Evolutionary conservation across 2,113 vertebrate species (phyloP).

Genomic region (Ophiodon elongatus): DNA sequence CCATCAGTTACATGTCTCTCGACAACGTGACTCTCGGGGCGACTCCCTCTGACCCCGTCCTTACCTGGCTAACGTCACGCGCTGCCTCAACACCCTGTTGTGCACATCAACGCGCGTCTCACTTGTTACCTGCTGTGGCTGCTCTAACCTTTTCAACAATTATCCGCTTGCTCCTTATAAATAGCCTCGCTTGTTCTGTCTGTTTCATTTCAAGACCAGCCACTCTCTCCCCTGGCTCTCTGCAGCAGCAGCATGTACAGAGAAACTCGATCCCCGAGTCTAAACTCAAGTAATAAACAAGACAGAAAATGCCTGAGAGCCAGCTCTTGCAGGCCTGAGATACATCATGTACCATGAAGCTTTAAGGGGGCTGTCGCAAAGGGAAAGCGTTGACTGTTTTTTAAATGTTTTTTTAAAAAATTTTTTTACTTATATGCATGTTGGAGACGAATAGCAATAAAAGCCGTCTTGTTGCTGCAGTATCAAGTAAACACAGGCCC

Average conservation of each 20-base stretch:
- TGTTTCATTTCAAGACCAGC: slow-evolving; percentile 75
- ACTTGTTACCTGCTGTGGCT: slow-evolving; percentile 67
- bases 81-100: slow-evolving; percentile 37
- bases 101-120: slow-evolving; percentile 38
- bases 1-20: slow-evolving; percentile 15
- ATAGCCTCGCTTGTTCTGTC: slow-evolving; percentile 69
- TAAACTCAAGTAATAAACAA: slow-evolving; percentile 72
- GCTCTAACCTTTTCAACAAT: slow-evolving; percentile 78
- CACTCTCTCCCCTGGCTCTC: slow-evolving; percentile 42
- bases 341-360: slow-evolving; percentile 57
- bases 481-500: slow-evolving; percentile 35
- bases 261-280: slow-evolving; percentile 69
- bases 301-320: slow-evolving; percentile 60
- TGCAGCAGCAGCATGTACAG: slow-evolving; percentile 34
- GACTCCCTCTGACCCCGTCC: slow-evolving; percentile 12
- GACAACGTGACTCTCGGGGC: background rate
- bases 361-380: slow-evolving; percentile 40
- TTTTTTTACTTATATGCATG: slow-evolving; percentile 34
- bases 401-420: slow-evolving; percentile 12
- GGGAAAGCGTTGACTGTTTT: slow-evolving; percentile 23
- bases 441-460: slow-evolving; percentile 24
- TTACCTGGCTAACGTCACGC: slow-evolving; percentile 26
- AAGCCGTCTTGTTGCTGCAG: slow-evolving; percentile 55
- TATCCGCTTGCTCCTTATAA: slow-evolving; percentile 70
- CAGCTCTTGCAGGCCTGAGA: slow-evolving; percentile 38